Evolutionary conservation across 2,113 vertebrate genomes (phyloP).

Genomic region (Dromas ardeola): DNA sequence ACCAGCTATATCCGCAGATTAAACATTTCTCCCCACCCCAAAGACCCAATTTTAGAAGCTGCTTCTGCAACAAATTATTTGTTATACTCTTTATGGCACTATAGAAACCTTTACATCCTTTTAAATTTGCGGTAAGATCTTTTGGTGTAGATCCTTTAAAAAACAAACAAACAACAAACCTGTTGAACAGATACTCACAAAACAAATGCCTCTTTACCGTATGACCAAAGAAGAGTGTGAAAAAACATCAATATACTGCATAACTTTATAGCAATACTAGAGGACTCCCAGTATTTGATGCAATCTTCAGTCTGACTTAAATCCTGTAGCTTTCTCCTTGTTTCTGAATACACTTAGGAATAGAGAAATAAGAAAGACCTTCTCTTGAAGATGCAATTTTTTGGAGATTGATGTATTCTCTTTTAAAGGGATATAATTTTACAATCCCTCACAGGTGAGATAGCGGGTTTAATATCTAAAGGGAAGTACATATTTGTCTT

Average conservation of each 20-base stretch:
- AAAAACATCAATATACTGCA: background rate
- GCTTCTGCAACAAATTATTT: slow-evolving; percentile 12
- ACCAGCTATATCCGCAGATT: slow-evolving; percentile 3
- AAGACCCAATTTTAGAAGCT: slow-evolving; percentile 35
- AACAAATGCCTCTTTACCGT: background rate
- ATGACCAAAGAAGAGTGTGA: background rate
- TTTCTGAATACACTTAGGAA: background rate
- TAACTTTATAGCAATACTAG: background rate
- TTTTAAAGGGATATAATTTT: slow-evolving; percentile 61
- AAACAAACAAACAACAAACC: background rate
- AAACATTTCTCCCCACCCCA: slow-evolving; percentile 19
- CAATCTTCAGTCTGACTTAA: background rate
- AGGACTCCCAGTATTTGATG: background rate
- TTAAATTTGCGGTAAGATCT: background rate
- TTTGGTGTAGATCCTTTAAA: slow-evolving; percentile 29
- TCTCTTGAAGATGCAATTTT: slow-evolving; percentile 18
- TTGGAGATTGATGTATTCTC: slow-evolving; percentile 41
- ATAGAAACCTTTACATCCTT: background rate
- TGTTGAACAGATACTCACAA: background rate
- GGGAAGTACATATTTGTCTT: slow-evolving; percentile 66
- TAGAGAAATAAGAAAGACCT: background rate
- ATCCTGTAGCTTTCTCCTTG: background rate
- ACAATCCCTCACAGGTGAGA: slow-evolving; percentile 57
- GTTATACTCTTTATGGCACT: background rate
- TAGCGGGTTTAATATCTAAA: slow-evolving; percentile 54